These are phyloP conservation scores for Platycheirus rosarum DNA, from an alignment of 2,888 invertebrate genomes.

Conservation along the genomic window DNA sequence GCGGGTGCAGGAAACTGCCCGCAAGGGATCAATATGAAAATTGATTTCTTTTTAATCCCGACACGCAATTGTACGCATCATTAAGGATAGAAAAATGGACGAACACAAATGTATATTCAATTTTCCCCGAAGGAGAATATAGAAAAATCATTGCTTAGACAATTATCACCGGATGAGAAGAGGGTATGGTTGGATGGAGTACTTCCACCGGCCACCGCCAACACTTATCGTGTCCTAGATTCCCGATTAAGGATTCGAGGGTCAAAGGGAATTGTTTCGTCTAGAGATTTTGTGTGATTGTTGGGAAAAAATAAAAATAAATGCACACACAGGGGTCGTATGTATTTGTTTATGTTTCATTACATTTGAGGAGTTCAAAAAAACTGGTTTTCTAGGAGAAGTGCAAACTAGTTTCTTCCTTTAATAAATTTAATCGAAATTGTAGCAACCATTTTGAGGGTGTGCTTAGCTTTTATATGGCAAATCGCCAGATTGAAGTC, in stretches of 20 bases:
- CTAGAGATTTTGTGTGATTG: not conserved
- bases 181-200: constrained; percentile 26
- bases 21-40: constrained; percentile 42
- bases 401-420: no score
- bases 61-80: constrained; percentile 60
- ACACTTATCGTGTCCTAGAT: not conserved
- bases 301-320: not conserved
- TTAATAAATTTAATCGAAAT: no score
- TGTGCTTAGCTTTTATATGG: no score
- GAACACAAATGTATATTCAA: constrained; percentile 44
- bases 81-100: constrained; percentile 40
- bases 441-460: no score
- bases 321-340: no score
- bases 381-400: no score
- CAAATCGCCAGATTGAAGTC: no score
- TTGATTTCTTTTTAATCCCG: constrained; percentile 31
- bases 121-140: constrained; percentile 14
- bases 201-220: not conserved
- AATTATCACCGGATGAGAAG: constrained; percentile 40
- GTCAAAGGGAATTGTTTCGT: constrained; percentile 3
- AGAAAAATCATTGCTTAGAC: constrained; percentile 54
- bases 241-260: constrained; percentile 1
- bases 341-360: no score
- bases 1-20: constrained; percentile 33
- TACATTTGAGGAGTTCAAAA: no score